phyloP scores from a whole-genome alignment of 2,113 vertebrate genomes.

The Fregetta grallaria region DNA sequence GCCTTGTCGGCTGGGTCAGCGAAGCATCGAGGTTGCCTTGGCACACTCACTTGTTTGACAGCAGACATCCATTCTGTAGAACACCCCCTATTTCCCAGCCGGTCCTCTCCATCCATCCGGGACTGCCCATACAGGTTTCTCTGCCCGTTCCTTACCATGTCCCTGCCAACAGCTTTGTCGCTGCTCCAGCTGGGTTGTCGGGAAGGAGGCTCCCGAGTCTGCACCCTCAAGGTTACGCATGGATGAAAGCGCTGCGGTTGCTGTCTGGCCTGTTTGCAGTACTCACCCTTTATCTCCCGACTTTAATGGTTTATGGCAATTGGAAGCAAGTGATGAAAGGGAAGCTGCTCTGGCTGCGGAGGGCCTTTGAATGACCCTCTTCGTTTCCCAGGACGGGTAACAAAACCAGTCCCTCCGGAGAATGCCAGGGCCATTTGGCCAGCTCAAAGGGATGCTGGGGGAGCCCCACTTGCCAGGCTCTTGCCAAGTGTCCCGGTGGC shows the following conservation, averaged over 20 bases:
- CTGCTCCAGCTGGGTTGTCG: background rate
- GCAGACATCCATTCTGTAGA: background rate
- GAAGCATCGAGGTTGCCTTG: background rate
- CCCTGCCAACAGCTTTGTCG: background rate
- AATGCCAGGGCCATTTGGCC: background rate
- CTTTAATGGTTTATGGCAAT: background rate
- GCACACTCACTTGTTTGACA: background rate
- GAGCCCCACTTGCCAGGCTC: background rate
- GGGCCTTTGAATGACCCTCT: background rate
- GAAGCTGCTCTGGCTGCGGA: background rate
- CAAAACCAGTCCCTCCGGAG: background rate
- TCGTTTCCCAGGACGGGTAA: background rate
- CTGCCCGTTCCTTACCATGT: accelerated
- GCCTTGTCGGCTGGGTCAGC: background rate
- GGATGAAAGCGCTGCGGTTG: background rate
- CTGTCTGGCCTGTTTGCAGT: background rate
- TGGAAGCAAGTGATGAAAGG: background rate
- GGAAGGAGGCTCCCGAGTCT: background rate
- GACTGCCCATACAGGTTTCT: background rate
- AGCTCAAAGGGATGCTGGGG: background rate
- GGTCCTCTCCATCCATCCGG: accelerated
- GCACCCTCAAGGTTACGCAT: background rate
- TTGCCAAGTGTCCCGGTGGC: background rate
- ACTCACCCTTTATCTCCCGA: background rate
- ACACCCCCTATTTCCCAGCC: background rate